Evolutionary conservation across 1,140 invertebrate genomes (phyloP).

Genomic region (Hypothenemus hampei): DNA sequence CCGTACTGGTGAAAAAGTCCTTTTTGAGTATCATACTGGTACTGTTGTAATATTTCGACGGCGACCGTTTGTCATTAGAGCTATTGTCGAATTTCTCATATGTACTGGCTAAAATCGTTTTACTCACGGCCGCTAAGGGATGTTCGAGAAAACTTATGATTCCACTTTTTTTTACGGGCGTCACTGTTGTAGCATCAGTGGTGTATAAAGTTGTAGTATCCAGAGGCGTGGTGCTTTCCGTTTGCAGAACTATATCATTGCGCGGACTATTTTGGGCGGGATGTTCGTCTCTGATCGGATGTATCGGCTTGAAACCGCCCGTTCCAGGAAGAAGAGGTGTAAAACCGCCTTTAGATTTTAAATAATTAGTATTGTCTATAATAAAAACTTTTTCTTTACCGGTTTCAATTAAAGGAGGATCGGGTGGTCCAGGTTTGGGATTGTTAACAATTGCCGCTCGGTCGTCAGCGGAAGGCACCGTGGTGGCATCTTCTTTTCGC

Average conservation of each 20-base stretch:
- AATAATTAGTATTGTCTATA: not conserved
- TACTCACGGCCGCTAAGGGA: not conserved
- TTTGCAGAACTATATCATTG: no score
- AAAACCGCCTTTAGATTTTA: constrained; percentile 56
- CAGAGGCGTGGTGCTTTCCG: not conserved
- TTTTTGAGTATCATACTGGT: constrained; percentile 4
- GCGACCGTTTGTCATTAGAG: not conserved
- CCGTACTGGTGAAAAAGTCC: constrained; percentile 10
- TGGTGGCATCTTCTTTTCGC: constrained; percentile 33
- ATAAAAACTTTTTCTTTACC: constrained; percentile 4
- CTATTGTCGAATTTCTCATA: not conserved
- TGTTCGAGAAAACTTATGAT: not conserved
- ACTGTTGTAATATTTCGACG: not conserved
- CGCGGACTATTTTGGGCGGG: not conserved
- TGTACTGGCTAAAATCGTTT: not conserved
- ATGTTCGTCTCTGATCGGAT: constrained; percentile 12
- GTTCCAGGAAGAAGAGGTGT: constrained; percentile 51
- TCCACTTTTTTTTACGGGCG: not conserved
- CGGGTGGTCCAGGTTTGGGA: constrained; percentile 42
- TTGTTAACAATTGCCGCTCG: constrained; percentile 46
- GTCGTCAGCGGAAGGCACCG: constrained; percentile 39
- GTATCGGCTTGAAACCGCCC: not conserved
- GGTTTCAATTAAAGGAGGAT: constrained; percentile 44
- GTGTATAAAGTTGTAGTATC: not conserved
- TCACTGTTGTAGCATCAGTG: not conserved